These are phyloP conservation scores for Reticulitermes speratus DNA, from an alignment of 1,140 invertebrate genomes.

Conservation along the genomic window DNA sequence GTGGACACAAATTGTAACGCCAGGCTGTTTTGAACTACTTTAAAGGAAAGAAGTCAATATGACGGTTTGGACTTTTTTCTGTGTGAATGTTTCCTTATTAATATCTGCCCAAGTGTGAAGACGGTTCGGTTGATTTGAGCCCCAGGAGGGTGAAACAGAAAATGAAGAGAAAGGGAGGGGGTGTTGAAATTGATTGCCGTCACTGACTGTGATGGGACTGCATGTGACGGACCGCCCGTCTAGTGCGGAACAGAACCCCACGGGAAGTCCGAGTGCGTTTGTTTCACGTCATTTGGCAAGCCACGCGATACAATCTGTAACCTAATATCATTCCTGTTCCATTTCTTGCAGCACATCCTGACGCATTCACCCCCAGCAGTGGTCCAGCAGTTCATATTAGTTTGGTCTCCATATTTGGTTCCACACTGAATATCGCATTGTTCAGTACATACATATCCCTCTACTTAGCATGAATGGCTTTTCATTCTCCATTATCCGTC, in stretches of 20 bases:
- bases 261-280: background rate
- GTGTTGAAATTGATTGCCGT: conserved; percentile 1
- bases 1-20: background rate
- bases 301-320: conserved; percentile 14
- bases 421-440: background rate
- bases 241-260: background rate
- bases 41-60: conserved; percentile 3
- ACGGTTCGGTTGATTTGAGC: background rate
- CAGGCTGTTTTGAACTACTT: background rate
- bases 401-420: background rate
- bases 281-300: conserved; percentile 15
- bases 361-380: background rate
- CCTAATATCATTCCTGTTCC: background rate
- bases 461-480: background rate
- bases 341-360: background rate
- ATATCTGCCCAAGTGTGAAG: conserved; percentile 5
- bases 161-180: background rate
- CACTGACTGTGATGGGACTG: background rate
- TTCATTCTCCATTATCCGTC: background rate
- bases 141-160: background rate
- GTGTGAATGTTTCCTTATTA: conserved; percentile 1
- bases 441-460: background rate
- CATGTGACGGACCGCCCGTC: conserved; percentile 5
- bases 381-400: background rate
- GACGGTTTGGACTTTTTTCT: background rate